These are phyloP conservation scores for Pseudorhiza aurosa DNA, from an alignment of 30 jellyfish, hydroid and myxozoan species.

Conservation along the genomic window DNA sequence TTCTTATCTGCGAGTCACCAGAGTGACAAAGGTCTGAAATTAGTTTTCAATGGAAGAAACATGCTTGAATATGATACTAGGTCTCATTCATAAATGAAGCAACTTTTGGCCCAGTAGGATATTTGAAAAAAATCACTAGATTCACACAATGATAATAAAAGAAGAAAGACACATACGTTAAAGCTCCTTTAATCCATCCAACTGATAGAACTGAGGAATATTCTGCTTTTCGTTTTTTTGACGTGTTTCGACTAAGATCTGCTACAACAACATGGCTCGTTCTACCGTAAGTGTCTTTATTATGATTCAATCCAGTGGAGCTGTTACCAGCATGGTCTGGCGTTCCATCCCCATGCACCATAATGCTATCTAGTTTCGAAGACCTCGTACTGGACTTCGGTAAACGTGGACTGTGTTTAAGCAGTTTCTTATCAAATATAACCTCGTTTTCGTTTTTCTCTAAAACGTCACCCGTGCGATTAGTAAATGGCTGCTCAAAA, in stretches of 20 bases:
- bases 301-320: neutral
- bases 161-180: slow-evolving; percentile 59
- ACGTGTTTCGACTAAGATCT: neutral
- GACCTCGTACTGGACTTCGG: neutral
- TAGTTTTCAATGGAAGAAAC: too few species aligned
- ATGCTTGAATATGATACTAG: too few species aligned
- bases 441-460: neutral
- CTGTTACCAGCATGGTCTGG: neutral
- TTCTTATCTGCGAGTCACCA: too few species aligned
- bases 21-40: too few species aligned
- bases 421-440: neutral
- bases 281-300: neutral
- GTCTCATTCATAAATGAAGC: too few species aligned
- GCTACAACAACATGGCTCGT: neutral
- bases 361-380: neutral
- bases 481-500: too few species aligned
- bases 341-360: neutral
- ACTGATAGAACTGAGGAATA: slow-evolving; percentile 52
- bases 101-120: too few species aligned
- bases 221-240: slow-evolving; percentile 49
- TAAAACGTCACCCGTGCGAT: neutral
- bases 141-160: too few species aligned
- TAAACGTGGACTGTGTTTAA: neutral
- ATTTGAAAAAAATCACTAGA: too few species aligned
- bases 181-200: slow-evolving; percentile 91